A percentile compares a stretch with the other conserved stretches of the same genome.
These are phyloP conservation scores for Otolemur crassicaudatus DNA, from an alignment of 2,797 vertebrate species.

Conservation along the genomic window DNA sequence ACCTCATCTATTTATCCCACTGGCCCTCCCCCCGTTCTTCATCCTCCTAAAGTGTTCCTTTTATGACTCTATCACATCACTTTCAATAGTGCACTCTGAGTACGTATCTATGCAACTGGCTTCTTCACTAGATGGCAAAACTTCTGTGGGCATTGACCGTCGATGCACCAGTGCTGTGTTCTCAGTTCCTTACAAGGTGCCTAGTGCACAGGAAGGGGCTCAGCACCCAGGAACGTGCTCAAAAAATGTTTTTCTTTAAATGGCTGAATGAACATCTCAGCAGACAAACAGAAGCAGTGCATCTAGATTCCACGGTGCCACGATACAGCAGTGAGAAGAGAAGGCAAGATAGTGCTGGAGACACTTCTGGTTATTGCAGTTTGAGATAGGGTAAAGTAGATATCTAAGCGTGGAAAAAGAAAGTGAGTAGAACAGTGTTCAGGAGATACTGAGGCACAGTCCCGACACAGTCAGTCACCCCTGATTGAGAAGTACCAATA, in stretches of 20 bases:
- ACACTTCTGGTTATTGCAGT: neutral
- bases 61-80: neutral
- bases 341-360: neutral
- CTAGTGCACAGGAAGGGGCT: neutral
- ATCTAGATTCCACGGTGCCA: neutral
- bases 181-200: neutral
- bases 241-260: neutral
- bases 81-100: neutral
- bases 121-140: neutral
- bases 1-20: neutral
- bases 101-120: neutral
- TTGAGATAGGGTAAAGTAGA: neutral
- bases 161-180: neutral
- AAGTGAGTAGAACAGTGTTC: neutral
- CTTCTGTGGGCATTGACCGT: neutral
- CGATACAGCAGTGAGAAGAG: neutral
- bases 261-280: neutral
- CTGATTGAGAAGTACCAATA: neutral
- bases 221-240: neutral
- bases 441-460: neutral
- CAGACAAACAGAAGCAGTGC: neutral
- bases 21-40: neutral
- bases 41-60: accelerated
- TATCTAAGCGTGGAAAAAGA: neutral
- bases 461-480: neutral